These are phyloP conservation scores for Rattus rattus DNA, from an alignment of 2,113 vertebrate species.

Conservation along the genomic window DNA sequence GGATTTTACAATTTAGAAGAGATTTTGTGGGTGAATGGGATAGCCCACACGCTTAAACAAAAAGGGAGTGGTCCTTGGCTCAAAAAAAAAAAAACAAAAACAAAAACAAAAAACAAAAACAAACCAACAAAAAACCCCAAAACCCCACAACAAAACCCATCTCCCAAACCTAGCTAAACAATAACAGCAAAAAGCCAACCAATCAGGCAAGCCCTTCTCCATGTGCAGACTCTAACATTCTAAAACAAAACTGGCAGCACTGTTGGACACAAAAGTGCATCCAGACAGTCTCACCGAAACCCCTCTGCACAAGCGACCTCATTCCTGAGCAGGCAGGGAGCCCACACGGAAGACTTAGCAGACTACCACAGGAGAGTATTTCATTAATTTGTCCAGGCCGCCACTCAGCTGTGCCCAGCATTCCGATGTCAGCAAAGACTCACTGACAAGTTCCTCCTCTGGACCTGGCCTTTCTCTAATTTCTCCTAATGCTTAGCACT, in stretches of 20 bases:
- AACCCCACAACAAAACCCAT: background rate
- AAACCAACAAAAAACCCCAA: background rate
- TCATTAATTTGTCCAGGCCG: background rate
- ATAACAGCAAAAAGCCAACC: background rate
- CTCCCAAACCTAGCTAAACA: background rate
- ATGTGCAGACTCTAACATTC: background rate
- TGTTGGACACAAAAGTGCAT: background rate
- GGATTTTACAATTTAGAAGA: conserved; percentile 45
- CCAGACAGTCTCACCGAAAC: background rate
- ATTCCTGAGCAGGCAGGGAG: background rate
- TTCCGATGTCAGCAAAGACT: background rate
- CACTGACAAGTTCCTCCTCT: background rate
- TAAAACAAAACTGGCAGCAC: background rate
- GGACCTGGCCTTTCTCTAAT: background rate
- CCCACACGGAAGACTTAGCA: background rate
- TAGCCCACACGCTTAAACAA: conserved; percentile 27
- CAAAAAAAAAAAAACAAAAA: background rate
- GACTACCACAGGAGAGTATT: background rate
- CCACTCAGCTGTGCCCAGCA: background rate
- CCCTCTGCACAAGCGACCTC: background rate
- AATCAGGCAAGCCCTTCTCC: background rate
- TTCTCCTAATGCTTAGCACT: background rate
- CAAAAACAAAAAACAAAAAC: background rate
- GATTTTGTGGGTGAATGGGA: background rate
- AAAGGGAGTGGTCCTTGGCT: background rate